Base-by-base conservation (phyloP, 2,888 invertebrate genomes). In the Eupeodes latifasciatus region DNA sequence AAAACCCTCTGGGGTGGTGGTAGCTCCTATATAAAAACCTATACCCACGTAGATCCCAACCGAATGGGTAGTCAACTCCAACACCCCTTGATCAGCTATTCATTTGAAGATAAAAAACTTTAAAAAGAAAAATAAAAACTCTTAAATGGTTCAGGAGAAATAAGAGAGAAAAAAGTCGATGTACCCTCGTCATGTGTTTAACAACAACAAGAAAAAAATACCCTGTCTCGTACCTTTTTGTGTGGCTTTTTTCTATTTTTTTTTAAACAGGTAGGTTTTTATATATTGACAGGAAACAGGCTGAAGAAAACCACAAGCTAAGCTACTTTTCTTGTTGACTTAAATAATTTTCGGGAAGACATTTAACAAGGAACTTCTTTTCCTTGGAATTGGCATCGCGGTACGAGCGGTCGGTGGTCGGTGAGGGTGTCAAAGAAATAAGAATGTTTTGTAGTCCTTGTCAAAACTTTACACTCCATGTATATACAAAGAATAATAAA, bases 311-410 rank as follows among this genome's bases (percentile, higher is more conserved):
- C 62, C 61, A 16, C 7, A 34, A 72, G 44, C 78, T 14, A 62
- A 72, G 44, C 74, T 51, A 12, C 27, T 49, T 51, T n/a, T 16
- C 16, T 11, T 78, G 77, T 85, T 81, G 78, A 78, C 74, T 74
- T 19, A 69, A 86, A 74, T 86, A 74, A 78, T 82, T 82, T 78
- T 75, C 57, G 27, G 49, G 64, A 59, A 77, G 61, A 81, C 62
- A 69, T 74, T 86, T 81, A 64, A 40, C 6, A 40, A 51, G 74
- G 62, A 74, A 75, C 49, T 51, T 14, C 27, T 44, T 40, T 40
- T 61, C n/a, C 6, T 44, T 11, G 11, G 11, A 36, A 36, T 59
- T 3, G 34, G 12, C 62, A 36, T 6, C 1, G 4, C 40, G 40
- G 40, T 27, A 6, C 40, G 40, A 40, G 40, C 40, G 6, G 9